phyloP scores from a whole-genome alignment of 2,888 invertebrate species.

The Drosophila heteroneura region DNA sequence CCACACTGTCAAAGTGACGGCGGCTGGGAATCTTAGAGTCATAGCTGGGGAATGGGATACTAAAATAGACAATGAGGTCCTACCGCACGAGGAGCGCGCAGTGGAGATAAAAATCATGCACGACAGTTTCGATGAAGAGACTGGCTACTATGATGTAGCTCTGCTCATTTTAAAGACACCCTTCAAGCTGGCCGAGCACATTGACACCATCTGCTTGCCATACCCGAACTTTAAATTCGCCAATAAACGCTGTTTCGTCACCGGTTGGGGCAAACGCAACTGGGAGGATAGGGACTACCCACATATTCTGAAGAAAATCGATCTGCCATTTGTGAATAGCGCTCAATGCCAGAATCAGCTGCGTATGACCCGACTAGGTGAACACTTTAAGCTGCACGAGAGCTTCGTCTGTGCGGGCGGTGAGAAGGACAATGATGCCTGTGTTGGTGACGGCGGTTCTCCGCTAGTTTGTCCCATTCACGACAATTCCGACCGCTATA shows the following conservation, averaged over 20 bases:
- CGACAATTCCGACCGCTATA: conserved; percentile 54
- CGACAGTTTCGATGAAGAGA: conserved; percentile 65
- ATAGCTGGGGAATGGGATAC: conserved; percentile 52
- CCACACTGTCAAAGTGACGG: not conserved
- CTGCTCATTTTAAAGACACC: conserved; percentile 21
- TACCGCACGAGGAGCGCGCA: conserved; percentile 88
- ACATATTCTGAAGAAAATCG: too few species aligned
- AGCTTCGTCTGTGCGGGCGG: conserved; percentile 93
- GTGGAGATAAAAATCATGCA: conserved; percentile 87
- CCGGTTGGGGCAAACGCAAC: too few species aligned
- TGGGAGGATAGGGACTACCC: too few species aligned
- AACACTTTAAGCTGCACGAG: conserved; percentile 86
- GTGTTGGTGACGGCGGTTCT: conserved; percentile 91
- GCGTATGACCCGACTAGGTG: conserved; percentile 85
- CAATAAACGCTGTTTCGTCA: too few species aligned
- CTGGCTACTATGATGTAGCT: conserved; percentile 31
- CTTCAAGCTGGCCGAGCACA: not conserved
- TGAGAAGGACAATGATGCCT: conserved; percentile 89
- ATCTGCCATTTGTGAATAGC: conserved; percentile 88
- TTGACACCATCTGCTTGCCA: too few species aligned
- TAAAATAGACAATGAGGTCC: not conserved
- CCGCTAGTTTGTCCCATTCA: conserved; percentile 90
- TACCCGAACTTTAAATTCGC: too few species aligned
- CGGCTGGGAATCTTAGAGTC: fast-evolving
- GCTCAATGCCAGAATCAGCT: conserved; percentile 85